These are phyloP conservation scores for Heteromormyrus szaboi DNA, from an alignment of 2,797 vertebrate species.

Conservation along the genomic window DNA sequence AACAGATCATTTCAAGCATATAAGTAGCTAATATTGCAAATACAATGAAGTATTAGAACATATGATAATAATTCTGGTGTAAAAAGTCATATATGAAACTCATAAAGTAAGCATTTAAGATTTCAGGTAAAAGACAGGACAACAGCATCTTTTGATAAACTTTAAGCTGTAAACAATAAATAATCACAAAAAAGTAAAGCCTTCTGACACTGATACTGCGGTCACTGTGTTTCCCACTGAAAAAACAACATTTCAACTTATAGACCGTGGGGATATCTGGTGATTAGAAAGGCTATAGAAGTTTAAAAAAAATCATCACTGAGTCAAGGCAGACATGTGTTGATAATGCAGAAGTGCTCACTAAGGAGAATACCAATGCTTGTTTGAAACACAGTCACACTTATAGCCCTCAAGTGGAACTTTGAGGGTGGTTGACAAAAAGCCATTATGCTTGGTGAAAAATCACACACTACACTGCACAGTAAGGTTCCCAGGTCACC, in stretches of 20 bases:
- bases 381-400: not conserved
- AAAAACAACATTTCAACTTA: conserved; percentile 23
- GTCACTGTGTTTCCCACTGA: conserved; percentile 29
- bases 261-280: not conserved
- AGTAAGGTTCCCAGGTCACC: not conserved
- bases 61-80: not conserved
- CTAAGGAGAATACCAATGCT: not conserved
- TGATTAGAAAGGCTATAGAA: not conserved
- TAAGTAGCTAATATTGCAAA: not conserved
- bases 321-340: not conserved
- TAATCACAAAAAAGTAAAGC: not conserved
- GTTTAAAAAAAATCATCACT: not conserved
- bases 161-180: not conserved
- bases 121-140: not conserved
- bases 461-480: not conserved
- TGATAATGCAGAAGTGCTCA: not conserved
- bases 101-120: not conserved
- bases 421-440: not conserved
- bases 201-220: conserved; percentile 41
- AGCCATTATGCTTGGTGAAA: not conserved
- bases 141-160: not conserved
- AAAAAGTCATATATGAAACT: not conserved
- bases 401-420: not conserved
- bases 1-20: not conserved
- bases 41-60: not conserved